Percentiles rank a stretch among this genome's conserved stretches.
phyloP scores from a whole-genome alignment of 2,797 vertebrate species.

The Anomalospiza imberbis region DNA sequence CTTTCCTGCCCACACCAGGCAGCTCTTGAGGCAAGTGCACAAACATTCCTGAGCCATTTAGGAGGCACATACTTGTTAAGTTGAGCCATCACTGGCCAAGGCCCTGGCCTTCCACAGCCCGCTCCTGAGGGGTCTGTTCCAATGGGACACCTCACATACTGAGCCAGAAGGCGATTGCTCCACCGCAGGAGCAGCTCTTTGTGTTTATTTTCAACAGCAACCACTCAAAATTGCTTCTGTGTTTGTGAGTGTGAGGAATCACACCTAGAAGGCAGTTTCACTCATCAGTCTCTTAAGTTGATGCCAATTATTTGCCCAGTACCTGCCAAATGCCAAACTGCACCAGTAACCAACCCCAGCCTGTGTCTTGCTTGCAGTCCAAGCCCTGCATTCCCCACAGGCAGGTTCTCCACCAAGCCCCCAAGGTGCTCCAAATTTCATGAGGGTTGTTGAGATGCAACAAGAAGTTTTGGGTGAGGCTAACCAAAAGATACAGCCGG shows the following conservation, averaged over 20 bases:
- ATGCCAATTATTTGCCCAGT: not conserved
- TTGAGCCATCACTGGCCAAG: not conserved
- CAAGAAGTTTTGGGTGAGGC: not conserved
- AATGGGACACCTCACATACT: not conserved
- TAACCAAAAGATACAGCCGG: not conserved
- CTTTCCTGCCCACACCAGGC: not conserved
- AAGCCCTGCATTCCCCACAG: not conserved
- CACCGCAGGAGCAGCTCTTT: not conserved
- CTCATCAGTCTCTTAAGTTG: not conserved
- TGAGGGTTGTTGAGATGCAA: not conserved
- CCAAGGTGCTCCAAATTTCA: not conserved
- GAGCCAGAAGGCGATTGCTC: not conserved
- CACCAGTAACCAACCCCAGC: not conserved
- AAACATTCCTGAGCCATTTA: not conserved
- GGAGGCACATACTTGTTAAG: not conserved
- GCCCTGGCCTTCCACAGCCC: not conserved
- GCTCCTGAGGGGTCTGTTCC: not conserved
- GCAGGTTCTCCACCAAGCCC: not conserved
- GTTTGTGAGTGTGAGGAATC: not conserved
- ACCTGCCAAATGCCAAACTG: not conserved
- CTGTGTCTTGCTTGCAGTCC: not conserved
- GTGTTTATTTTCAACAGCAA: not conserved
- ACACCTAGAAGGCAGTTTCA: not conserved
- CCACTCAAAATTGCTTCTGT: not conserved
- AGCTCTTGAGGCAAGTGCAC: not conserved